Evolutionary conservation across 2,113 vertebrate genomes (phyloP).

Genomic region (Synchiropus splendidus): DNA sequence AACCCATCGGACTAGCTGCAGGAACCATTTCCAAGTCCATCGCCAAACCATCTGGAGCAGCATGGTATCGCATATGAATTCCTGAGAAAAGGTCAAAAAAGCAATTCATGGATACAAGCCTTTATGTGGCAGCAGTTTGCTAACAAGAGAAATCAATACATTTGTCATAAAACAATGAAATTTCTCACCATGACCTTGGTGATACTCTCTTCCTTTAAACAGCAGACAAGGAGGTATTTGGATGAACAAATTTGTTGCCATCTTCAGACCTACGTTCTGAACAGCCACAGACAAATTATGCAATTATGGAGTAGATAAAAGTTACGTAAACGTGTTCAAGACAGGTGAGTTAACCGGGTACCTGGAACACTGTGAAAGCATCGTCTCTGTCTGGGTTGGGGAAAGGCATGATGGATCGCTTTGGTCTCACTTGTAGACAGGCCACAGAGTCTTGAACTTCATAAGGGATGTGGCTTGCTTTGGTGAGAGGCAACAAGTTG

Average conservation of each 20-base stretch:
- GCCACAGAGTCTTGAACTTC: constrained; percentile 5
- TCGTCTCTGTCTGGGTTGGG: neutral
- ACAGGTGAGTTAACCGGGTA: too few species aligned
- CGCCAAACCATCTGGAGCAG: neutral
- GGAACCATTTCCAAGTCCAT: neutral
- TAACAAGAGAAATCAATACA: too few species aligned
- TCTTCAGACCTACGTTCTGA: constrained; percentile 74
- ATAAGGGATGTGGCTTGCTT: constrained; percentile 3
- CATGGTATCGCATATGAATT: neutral
- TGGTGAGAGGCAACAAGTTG: constrained; percentile 34
- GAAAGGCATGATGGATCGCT: constrained; percentile 7
- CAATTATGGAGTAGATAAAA: neutral
- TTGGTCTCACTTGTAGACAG: constrained; percentile 46
- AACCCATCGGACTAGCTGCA: neutral
- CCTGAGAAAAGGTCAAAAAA: too few species aligned
- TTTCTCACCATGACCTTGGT: neutral
- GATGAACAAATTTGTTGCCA: constrained; percentile 48
- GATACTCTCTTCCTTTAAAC: constrained; percentile 30
- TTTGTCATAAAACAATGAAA: too few species aligned
- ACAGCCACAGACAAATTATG: too few species aligned
- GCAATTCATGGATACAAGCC: too few species aligned
- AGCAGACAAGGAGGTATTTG: constrained; percentile 24
- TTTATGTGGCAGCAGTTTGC: too few species aligned
- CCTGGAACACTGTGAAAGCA: constrained; percentile 38
- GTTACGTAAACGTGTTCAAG: neutral